phyloP scores from a whole-genome alignment of 2,113 vertebrate genomes.

The Taxidea taxus region DNA sequence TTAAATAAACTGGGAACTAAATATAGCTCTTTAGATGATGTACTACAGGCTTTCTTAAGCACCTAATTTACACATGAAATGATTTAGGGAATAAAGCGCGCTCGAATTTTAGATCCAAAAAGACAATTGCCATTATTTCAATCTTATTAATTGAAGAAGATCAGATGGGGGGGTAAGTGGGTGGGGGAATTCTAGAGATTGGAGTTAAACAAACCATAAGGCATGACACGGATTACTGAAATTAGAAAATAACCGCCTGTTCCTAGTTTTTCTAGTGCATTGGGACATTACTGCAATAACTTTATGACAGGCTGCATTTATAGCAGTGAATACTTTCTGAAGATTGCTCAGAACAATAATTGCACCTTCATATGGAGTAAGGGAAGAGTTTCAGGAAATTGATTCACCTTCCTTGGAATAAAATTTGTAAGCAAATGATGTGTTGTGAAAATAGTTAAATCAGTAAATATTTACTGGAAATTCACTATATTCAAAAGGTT shows the following conservation, averaged over 20 bases:
- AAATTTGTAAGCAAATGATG: background rate
- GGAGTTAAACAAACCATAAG: background rate
- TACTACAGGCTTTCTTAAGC: background rate
- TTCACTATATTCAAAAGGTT: background rate
- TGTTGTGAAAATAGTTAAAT: conserved; percentile 1
- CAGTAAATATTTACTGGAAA: background rate
- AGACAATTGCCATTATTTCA: background rate
- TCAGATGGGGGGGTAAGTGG: background rate
- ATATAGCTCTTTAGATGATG: background rate
- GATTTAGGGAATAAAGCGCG: background rate
- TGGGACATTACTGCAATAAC: background rate
- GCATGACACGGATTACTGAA: background rate
- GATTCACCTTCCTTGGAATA: background rate
- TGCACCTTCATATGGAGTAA: background rate
- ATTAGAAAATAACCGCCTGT: background rate
- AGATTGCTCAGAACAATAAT: background rate
- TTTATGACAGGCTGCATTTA: background rate
- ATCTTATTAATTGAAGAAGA: background rate
- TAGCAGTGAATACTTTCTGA: background rate
- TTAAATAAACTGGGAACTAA: background rate
- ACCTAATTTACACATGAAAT: background rate
- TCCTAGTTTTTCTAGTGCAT: background rate
- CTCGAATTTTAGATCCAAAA: background rate
- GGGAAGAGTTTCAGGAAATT: background rate
- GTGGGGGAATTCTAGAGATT: background rate